Evolutionary conservation across 1,140 invertebrate genomes (phyloP), one percentile per base, ranked within the genome.

Genomic region (Drosophila paulistorum): DNA sequence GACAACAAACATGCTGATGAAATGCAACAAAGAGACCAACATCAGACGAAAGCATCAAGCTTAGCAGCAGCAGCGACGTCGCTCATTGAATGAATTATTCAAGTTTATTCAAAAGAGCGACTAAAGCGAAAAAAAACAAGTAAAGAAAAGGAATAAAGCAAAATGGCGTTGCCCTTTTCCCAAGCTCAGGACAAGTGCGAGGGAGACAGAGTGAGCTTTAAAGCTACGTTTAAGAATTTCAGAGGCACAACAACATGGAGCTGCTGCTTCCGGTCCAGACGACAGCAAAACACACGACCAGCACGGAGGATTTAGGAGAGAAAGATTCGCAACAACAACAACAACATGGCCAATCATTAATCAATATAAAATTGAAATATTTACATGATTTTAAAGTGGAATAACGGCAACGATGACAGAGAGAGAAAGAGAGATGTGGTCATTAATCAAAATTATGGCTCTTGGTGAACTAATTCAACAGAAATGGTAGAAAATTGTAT

Each of bases 31-130:
- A 77, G 61, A 63, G 61, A 54, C 17, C 57, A 79, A 73, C 65
- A 84, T 83, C 79, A 81, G 68, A 57, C 45, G 37, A 14, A 51
- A 37, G 30, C 33, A 59, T 26, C 55, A 30, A 30, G 30, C 30
- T 30, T 6, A 30, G 30, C 55, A 57, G 54, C 54, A 35, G 13
- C 55, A 30, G 55, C 26, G 33, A 7, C 42, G 48, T 5, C 65
- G 73, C 65, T 60, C 72, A 67, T 71, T 79, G 68, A 83, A 80
- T 85, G 73, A 39, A 39, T 39, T 39, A 71, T 74, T 73, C 80
- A 79, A 83, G 59, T 65, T 77, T 83, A 80, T 77, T 77, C 58
- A 80, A 84, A 76, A 64, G 67, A 77, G 62, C 68, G 65, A 66
- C 64, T 45, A 30, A n/a, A 39, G 13, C 41, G 33, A 30, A 39